Evolutionary conservation across 35 echinoderm and acorn worm genomes (phyloP).

Genomic region (Stichopus chloronotus): DNA sequence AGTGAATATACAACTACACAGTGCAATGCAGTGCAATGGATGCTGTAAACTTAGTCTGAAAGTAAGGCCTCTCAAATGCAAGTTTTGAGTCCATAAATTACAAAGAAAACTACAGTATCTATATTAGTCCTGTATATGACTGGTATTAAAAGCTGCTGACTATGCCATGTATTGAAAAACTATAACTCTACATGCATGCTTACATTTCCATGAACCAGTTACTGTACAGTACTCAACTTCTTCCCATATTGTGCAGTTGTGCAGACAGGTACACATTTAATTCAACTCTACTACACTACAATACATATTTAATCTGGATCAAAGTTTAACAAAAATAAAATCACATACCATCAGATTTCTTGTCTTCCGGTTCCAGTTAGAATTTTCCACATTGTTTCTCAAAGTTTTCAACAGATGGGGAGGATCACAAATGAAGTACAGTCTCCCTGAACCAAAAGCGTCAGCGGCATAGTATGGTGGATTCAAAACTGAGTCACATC

Average conservation of each 20-base stretch:
- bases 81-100: too few relatives aligned
- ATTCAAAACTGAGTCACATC: background rate
- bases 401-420: constrained; percentile 42
- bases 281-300: background rate
- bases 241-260: background rate
- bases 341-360: constrained; percentile 43
- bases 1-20: too few relatives aligned
- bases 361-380: constrained; percentile 27
- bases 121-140: too few relatives aligned
- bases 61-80: too few relatives aligned
- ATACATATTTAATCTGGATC: background rate
- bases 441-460: background rate
- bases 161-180: background rate
- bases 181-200: background rate
- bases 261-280: background rate
- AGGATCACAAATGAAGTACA: constrained; percentile 45
- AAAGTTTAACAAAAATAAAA: background rate
- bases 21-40: too few relatives aligned
- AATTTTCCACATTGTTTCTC: constrained; percentile 45
- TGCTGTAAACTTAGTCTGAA: too few relatives aligned
- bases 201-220: background rate
- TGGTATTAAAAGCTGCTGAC: background rate
- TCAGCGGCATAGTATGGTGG: background rate
- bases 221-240: background rate
- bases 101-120: too few relatives aligned